phyloP scores from a whole-genome alignment of 2,888 invertebrate species.

The Iselma pallidipennis region DNA sequence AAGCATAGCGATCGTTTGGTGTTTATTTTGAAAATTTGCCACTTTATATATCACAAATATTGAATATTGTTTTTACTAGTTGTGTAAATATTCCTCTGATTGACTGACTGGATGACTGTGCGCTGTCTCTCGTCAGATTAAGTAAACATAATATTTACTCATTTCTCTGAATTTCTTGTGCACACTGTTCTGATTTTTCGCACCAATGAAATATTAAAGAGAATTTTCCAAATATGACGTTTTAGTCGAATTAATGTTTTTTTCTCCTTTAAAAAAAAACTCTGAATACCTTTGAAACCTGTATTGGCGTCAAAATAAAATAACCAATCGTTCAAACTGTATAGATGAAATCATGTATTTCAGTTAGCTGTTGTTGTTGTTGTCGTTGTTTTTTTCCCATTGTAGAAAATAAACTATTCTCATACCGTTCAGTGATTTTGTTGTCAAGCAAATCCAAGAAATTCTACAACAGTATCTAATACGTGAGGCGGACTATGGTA shows the following conservation, averaged over 20 bases:
- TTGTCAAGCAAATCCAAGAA: conserved; percentile 36
- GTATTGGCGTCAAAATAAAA: background rate
- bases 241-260: background rate
- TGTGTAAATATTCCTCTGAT: conserved; percentile 35
- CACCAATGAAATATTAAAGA: conserved; percentile 6
- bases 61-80: conserved; percentile 33
- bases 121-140: conserved; percentile 2
- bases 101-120: conserved; percentile 17
- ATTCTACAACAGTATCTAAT: conserved; percentile 37
- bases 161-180: conserved; percentile 20
- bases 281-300: no score
- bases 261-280: no score
- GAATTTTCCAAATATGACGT: background rate
- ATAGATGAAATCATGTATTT: background rate
- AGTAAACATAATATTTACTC: conserved; percentile 24
- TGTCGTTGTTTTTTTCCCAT: no score
- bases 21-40: conserved; percentile 24
- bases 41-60: conserved; percentile 33
- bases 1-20: no score
- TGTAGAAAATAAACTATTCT: conserved; percentile 26
- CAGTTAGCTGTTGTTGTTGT: background rate
- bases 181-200: conserved; percentile 24
- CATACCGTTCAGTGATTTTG: conserved; percentile 35
- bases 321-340: background rate
- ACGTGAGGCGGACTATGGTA: conserved; percentile 33